These are phyloP conservation scores for Vanessa atalanta DNA, from an alignment of 1,140 invertebrate genomes.

Conservation along the genomic window DNA sequence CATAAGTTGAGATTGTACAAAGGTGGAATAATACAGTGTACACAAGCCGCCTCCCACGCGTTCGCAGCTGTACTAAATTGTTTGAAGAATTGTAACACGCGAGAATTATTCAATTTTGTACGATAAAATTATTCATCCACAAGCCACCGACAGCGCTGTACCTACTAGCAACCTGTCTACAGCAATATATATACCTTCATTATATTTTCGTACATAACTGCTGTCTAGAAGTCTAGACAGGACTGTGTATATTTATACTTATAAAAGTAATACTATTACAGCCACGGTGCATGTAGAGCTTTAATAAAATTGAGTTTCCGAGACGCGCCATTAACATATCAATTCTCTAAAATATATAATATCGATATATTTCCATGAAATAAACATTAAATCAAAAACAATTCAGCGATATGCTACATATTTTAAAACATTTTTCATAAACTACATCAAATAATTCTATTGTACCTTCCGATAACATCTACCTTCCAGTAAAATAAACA, in stretches of 20 bases:
- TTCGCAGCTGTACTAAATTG: conserved; percentile 31
- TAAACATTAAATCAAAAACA: too few relatives aligned
- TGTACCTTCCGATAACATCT: too few relatives aligned
- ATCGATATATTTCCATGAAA: too few relatives aligned
- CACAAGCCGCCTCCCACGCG: conserved; percentile 48
- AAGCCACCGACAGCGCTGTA: conserved; percentile 24
- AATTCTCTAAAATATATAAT: too few relatives aligned
- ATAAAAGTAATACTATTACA: conserved; percentile 23
- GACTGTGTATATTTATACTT: conserved; percentile 29
- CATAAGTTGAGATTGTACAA: conserved; percentile 51
- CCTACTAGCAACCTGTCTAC: conserved; percentile 32
- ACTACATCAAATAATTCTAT: too few relatives aligned
- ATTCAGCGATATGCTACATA: too few relatives aligned
- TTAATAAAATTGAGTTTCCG: conserved; percentile 19
- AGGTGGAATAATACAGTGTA: conserved; percentile 48
- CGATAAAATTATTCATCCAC: conserved; percentile 35
- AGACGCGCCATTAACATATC: background rate
- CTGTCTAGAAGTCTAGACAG: conserved; percentile 49
- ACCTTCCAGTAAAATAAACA: too few relatives aligned
- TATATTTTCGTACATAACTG: conserved; percentile 38
- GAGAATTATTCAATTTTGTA: conserved; percentile 37
- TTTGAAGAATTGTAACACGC: conserved; percentile 37
- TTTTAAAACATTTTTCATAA: too few relatives aligned
- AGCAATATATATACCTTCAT: conserved; percentile 30
- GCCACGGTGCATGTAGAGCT: conserved; percentile 13